Evolutionary conservation across 2,797 vertebrate species (phyloP).

Genomic region (Sorex maritimensis): DNA sequence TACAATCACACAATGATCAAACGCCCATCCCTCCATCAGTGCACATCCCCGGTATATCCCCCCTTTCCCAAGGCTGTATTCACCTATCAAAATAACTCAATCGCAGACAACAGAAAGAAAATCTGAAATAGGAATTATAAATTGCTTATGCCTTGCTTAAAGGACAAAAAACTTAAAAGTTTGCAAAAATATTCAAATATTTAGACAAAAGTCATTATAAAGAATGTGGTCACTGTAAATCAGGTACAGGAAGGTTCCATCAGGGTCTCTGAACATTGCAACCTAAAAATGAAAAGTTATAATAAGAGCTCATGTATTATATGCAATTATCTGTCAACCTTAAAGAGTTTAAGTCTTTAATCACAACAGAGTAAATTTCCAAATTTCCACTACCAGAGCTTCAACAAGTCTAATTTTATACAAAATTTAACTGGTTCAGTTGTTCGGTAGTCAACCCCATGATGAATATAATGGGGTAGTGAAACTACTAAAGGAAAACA

Average conservation of each 20-base stretch:
- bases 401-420: conserved; percentile 41
- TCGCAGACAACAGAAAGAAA: conserved; percentile 21
- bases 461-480: background rate
- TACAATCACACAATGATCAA: too few species aligned
- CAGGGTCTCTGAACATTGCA: conserved; percentile 2
- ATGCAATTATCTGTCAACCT: conserved; percentile 22
- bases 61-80: background rate
- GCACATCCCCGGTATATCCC: too few species aligned
- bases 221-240: conserved; percentile 28
- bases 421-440: conserved; percentile 49
- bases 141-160: conserved; percentile 34
- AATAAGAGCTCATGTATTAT: conserved; percentile 25
- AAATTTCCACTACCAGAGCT: background rate
- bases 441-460: conserved; percentile 1
- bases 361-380: conserved; percentile 32
- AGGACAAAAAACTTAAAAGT: conserved; percentile 33
- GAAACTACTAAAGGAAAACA: conserved; percentile 35
- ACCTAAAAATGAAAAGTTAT: conserved; percentile 22
- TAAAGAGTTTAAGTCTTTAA: conserved; percentile 59
- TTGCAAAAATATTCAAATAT: conserved; percentile 67
- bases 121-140: conserved; percentile 52
- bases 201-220: conserved; percentile 36
- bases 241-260: background rate
- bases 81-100: conserved; percentile 42
- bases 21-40: too few species aligned